Base-by-base conservation (phyloP, 2,888 invertebrate genomes). In the Calameuta pallipes region DNA sequence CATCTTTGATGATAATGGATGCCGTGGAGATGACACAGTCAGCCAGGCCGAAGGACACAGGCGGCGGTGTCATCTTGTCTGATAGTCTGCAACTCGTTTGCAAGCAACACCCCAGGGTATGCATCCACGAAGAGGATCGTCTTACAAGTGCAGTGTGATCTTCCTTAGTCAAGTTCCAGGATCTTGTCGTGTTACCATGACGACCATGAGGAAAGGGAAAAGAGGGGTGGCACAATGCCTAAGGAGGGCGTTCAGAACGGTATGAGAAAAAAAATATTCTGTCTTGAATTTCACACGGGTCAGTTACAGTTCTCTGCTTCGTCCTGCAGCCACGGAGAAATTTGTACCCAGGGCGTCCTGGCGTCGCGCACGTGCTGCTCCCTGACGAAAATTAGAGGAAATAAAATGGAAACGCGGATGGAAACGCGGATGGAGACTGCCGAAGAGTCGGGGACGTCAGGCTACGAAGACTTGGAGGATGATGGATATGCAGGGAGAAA, bases 231-330 rank as follows among this genome's bases (percentile, higher is more conserved):
- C 13, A 41, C 15, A 4, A 3, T 41, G 41, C 2, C 36, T 4
- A 15, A 4, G 41, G 41, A 41, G 41, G 41, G 15, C 41, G 41
- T 15, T 41, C 41, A 15, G 41, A 4, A 41, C 15, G 41, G 41
- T 56, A 56, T 34, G 75, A 30, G 31, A 68, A 75, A 75, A 11
- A 79, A 75, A 78, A 83, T 82, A 80, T 69, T 70, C 70, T 69
- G 79, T 82, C 80, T 86, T 83, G 76, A 75, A 81, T 87, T 86
- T 81, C 86, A 84, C 77, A 70, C 81, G 81, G 81, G 75, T 84
- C 81, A 82, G 81, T 86, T 86, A 84, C 83, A 80, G 74, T 76
- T 79, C 15, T 69, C 73, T 56, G 23, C 23, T 56, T 56, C 23
- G 41, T 56, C 41, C 23, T 6, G 41, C 23, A 23, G 23, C 23